Base-by-base conservation (phyloP, 2,888 invertebrate genomes). In the Lobophora halterata region DNA sequence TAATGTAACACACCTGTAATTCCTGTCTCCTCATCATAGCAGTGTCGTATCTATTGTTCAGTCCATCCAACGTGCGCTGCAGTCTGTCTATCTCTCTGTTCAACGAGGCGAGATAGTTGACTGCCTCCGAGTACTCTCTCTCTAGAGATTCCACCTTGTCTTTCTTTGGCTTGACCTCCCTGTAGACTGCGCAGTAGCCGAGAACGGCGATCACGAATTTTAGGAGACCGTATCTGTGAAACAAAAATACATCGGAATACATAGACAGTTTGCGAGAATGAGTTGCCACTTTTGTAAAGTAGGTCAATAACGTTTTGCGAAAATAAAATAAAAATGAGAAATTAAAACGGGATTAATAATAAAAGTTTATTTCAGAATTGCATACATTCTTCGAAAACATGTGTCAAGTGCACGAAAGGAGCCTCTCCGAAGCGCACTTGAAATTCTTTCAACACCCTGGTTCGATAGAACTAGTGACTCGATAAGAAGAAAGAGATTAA, bases 201-300 rank as follows among this genome's bases (percentile, higher is more conserved):
- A 97, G 85, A 0, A 97, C 96, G 5, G 97, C 97, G 16, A 90
- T 90, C 0, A 97, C 94, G 71, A 96, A 96, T 71, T 93, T 95
- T 5, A 96, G 88, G 4, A 97, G 86, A 3, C 96, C 96, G 41
- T 91, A 93, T 4, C 85, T 85, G 56, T 21, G 26, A 29, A 19
- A 19, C 37, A 5, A 2, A 3, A 8, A 31, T 17, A 17, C 2
- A 17, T 38, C 19, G 1, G 2, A 19, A 31, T 16, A 14, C 11
- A 35, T 7, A 14, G n/a, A 5, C 24, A 23, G 19, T 5, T 5
- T 18, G 13, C 10, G 3, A 24, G n/a, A 13, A 3, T 25, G n/a
- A 7, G 7, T 7, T 5, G 1, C 3, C 27, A 12, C 5, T 21
- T 9, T 1, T 8, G n/a, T n/a, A n/a, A n/a, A n/a, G n/a, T n/a